Evolutionary conservation across 2,113 vertebrate species (phyloP), one percentile per base, ranked within the genome.

Genomic region (Scopus umbretta): DNA sequence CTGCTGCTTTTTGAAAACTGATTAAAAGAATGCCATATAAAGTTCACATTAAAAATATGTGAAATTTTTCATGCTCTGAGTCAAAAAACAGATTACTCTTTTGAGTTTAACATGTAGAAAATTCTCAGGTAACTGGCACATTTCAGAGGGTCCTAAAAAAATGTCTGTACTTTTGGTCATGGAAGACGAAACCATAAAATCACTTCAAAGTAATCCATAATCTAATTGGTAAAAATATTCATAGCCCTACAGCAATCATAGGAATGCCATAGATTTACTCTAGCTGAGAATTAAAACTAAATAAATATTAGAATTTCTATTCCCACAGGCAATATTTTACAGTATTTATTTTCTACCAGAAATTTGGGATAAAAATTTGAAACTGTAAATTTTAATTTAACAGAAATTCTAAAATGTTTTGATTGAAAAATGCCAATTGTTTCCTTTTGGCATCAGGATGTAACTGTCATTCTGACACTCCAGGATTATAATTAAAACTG

Each of bases 81-180:
- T 61, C 3, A 88, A 82, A 94, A 86, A 21, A 1, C 18, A 67
- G 66, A 55, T 50, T 25, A 49, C 10, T 52, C 4, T 81, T 59
- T 80, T 81, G 36, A 61, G 11, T 72, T 85, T 38, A 76, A 53
- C 20, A 16, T 13, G 23, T 13, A 65, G 65, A 94, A 84, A 58
- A 45, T 90, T 88, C 36, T 82, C 14, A 11, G 52, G 12, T 67
- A 70, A 50, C 10, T 43, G 5, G 58, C 22, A 70, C 18, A 40
- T 62, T 92, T 80, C 53, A 68, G 67, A 82, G 11, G 3, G 16
- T 63, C 36, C 36, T 85, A n/a, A 86, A 79, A 66, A 62, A 56
- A 8, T 2, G 19, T 3, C 15, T 66, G 4, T 0, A 0, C 3
- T 40, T 72, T 23, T 62, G 53, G 10, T 80, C 34, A 40, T 10